Conservation (phyloP, 2,888 invertebrate genomes). For the Drosophila demipolita region DNA sequence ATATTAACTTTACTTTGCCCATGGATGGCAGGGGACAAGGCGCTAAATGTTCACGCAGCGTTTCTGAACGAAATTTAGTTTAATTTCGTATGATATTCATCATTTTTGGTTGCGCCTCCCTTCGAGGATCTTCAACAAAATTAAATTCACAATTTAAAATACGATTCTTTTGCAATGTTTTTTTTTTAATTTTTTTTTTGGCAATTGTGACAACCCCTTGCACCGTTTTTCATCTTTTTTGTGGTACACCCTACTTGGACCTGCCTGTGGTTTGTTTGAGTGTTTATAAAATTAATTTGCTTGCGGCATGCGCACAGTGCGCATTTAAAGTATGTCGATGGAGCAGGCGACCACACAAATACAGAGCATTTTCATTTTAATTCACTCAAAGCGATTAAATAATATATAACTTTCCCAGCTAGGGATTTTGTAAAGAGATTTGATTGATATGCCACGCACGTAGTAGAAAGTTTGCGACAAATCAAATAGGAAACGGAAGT, state of each 20-base stretch:
- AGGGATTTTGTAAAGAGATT: conserved; percentile 53
- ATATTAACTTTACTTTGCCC: conserved; percentile 70
- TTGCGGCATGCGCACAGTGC: conserved; percentile 43
- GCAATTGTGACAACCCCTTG: conserved; percentile 13
- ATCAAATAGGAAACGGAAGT: conserved; percentile 34
- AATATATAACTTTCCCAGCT: conserved; percentile 51
- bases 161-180: conserved; percentile 30
- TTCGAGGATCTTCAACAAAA: conserved; percentile 41
- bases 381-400: conserved; percentile 67
- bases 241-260: conserved; percentile 8
- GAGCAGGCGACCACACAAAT: conserved; percentile 20
- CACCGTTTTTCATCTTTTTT: not conserved
- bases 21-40: conserved; percentile 25
- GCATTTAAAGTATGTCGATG: conserved; percentile 20
- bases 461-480: conserved; percentile 32
- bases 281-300: conserved; percentile 75
- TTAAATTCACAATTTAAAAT: conserved; percentile 60
- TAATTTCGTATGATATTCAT: conserved; percentile 24
- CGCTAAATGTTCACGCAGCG: conserved; percentile 13
- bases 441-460: conserved; percentile 63
- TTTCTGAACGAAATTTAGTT: not conserved
- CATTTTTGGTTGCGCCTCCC: conserved; percentile 15
- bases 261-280: conserved; percentile 58
- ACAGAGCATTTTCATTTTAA: conserved; percentile 58
- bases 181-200: conserved; percentile 8